A percentile compares a stretch with the other conserved stretches of the same genome.
These are phyloP conservation scores for Scomberomorus guttatus DNA, from an alignment of 2,797 vertebrate genomes.

Conservation along the genomic window DNA sequence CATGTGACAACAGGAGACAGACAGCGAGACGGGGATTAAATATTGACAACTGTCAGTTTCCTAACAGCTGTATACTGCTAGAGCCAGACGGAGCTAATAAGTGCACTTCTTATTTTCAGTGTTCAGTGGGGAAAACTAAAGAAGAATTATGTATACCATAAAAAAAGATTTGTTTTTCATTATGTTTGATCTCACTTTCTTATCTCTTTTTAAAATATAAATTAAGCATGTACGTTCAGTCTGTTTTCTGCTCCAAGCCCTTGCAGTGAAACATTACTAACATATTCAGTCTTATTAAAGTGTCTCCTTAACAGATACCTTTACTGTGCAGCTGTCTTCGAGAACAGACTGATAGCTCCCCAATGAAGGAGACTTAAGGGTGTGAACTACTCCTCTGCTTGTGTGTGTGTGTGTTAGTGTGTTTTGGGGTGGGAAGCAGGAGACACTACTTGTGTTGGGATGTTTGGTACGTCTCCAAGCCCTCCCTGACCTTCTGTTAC, in stretches of 20 bases:
- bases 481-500: constrained; percentile 6
- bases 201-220: too few species aligned
- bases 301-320: constrained; percentile 62
- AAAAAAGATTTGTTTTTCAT: not conserved
- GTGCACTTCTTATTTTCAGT: constrained; percentile 18
- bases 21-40: constrained; percentile 57
- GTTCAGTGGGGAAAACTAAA: constrained; percentile 6
- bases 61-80: constrained; percentile 66
- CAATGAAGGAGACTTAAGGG: constrained; percentile 43
- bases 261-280: constrained; percentile 44
- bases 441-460: constrained; percentile 36
- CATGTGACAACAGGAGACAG: constrained; percentile 47
- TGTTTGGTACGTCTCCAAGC: constrained; percentile 28
- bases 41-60: constrained; percentile 69
- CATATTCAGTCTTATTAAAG: constrained; percentile 51
- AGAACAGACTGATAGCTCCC: constrained; percentile 60
- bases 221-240: not conserved
- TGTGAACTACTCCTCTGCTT: constrained; percentile 42
- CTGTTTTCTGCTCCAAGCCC: constrained; percentile 40
- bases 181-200: too few species aligned
- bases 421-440: constrained; percentile 11
- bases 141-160: constrained; percentile 1
- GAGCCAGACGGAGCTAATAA: constrained; percentile 5
- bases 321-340: constrained; percentile 70
- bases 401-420: constrained; percentile 29